Percentiles rank a stretch among this genome's conserved stretches.
Evolutionary conservation across 2,797 vertebrate species (phyloP).

Genomic region (Fundulus diaphanus): DNA sequence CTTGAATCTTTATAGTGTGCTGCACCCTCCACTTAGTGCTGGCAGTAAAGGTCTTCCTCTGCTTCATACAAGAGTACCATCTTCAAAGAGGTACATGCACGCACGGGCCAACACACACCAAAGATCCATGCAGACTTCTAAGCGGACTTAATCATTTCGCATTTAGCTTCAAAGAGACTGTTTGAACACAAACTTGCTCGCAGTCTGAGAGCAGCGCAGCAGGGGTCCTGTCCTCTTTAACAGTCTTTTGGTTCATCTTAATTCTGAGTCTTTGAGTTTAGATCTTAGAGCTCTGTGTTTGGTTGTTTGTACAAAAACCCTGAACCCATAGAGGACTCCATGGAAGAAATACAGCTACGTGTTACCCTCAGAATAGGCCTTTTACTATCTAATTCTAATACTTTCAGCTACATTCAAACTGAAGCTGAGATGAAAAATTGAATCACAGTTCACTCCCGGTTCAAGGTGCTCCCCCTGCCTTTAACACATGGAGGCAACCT

Average conservation of each 20-base stretch:
- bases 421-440: constrained; percentile 2
- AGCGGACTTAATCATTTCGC: constrained; percentile 74
- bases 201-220: constrained; percentile 59
- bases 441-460: constrained; percentile 23
- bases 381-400: not conserved
- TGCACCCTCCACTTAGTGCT: constrained; percentile 83
- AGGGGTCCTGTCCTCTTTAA: constrained; percentile 48
- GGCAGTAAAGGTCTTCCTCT: constrained; percentile 81
- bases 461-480: constrained; percentile 45
- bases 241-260: constrained; percentile 48
- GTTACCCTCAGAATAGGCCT: not conserved
- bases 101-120: constrained; percentile 44
- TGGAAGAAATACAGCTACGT: not conserved
- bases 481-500: constrained; percentile 33
- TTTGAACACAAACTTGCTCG: constrained; percentile 69
- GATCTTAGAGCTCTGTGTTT: constrained; percentile 4
- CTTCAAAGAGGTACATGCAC: constrained; percentile 70
- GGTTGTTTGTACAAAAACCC: constrained; percentile 2
- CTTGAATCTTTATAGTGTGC: constrained; percentile 83
- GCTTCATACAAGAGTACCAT: constrained; percentile 56
- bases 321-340: constrained; percentile 1
- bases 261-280: constrained; percentile 43
- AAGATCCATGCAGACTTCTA: constrained; percentile 59
- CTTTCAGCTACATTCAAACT: constrained; percentile 16
- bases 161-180: constrained; percentile 77